These are phyloP conservation scores for Varecia variegata DNA, from an alignment of 2,797 vertebrate species.

Conservation along the genomic window DNA sequence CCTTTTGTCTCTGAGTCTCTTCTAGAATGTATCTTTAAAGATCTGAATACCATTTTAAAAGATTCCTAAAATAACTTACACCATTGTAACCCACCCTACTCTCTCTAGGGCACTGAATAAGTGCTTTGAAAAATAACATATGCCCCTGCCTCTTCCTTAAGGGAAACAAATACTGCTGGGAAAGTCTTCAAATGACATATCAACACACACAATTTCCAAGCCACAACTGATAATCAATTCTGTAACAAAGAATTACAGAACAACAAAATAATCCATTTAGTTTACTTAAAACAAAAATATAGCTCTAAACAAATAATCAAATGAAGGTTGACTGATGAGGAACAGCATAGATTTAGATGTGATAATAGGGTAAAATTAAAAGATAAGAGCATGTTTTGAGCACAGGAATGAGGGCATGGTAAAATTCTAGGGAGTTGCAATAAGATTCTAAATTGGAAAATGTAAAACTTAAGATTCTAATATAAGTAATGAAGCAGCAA, in stretches of 20 bases:
- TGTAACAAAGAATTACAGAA: slow-evolving; percentile 23
- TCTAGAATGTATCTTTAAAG: slow-evolving; percentile 33
- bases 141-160: neutral
- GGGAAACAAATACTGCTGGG: neutral
- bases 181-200: neutral
- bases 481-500: slow-evolving; percentile 17
- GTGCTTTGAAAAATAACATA: slow-evolving; percentile 24
- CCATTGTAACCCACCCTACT: neutral
- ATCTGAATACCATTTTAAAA: slow-evolving; percentile 14
- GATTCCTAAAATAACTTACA: neutral
- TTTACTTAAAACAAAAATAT: slow-evolving; percentile 41
- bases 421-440: slow-evolving; percentile 20
- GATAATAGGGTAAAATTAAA: neutral
- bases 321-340: neutral
- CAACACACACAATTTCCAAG: slow-evolving; percentile 38
- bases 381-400: neutral
- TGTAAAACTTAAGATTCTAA: slow-evolving; percentile 10
- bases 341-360: neutral
- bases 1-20: neutral
- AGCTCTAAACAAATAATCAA: slow-evolving; percentile 35
- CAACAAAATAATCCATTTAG: slow-evolving; percentile 13
- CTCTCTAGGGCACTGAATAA: neutral
- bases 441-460: slow-evolving; percentile 49
- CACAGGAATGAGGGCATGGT: neutral
- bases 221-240: neutral